A percentile compares a stretch with the other conserved stretches of the same genome.
phyloP scores from a whole-genome alignment of 2,888 invertebrate genomes.

The Apodemia duryi region DNA sequence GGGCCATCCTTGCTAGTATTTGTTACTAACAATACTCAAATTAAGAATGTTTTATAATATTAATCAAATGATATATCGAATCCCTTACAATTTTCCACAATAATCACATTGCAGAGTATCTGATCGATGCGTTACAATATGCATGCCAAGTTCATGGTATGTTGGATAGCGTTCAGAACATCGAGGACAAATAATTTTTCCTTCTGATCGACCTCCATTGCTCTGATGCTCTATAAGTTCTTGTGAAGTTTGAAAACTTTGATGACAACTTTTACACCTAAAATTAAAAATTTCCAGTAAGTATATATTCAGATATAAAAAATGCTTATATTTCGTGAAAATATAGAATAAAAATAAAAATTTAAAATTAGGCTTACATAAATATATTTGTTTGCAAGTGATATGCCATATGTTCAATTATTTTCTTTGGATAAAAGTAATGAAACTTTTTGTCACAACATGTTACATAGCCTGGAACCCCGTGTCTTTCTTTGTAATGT shows the following conservation, averaged over 20 bases:
- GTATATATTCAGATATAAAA: too few species aligned
- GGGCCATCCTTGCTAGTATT: too few species aligned
- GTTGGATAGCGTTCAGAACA: constrained; percentile 66
- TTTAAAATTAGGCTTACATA: constrained; percentile 49
- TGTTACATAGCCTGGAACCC: constrained; percentile 69
- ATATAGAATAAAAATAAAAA: too few species aligned
- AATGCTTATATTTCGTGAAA: too few species aligned
- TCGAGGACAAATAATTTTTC: constrained; percentile 62
- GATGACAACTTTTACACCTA: constrained; percentile 69
- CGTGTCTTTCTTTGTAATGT: constrained; percentile 71
- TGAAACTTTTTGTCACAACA: constrained; percentile 73
- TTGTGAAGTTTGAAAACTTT: constrained; percentile 67
- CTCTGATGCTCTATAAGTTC: constrained; percentile 62
- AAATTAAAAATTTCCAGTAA: background rate
- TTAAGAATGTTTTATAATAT: too few species aligned
- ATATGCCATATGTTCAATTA: constrained; percentile 73
- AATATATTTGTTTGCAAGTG: constrained; percentile 70
- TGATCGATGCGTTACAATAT: constrained; percentile 55
- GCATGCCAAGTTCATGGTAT: constrained; percentile 64
- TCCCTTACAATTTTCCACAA: constrained; percentile 64
- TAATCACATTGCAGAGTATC: constrained; percentile 68
- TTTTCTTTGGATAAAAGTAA: constrained; percentile 71
- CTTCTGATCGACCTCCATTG: constrained; percentile 66
- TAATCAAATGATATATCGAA: background rate
- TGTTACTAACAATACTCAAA: too few species aligned